These are phyloP conservation scores for Caenorhabditis latens DNA, from an alignment of 1,140 invertebrate genomes.

Conservation along the genomic window DNA sequence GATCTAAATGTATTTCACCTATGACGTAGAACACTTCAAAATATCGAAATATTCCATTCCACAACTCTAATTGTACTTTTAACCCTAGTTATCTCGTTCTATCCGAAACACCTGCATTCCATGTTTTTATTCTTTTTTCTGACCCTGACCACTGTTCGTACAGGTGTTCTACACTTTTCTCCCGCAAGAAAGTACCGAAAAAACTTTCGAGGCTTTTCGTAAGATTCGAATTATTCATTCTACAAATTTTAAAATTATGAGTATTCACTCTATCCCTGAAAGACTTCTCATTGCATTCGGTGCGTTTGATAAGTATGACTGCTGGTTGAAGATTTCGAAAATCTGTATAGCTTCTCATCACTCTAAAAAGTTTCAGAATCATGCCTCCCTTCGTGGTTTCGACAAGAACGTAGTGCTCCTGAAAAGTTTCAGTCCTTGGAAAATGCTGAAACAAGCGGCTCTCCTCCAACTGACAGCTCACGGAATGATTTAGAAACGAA, in stretches of 20 bases:
- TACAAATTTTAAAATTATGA: background rate
- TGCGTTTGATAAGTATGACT: background rate
- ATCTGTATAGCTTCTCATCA: background rate
- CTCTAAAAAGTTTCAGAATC: conserved; percentile 35
- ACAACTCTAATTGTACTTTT: background rate
- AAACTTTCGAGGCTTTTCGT: background rate
- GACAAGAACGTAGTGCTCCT: conserved; percentile 33
- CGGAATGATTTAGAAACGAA: conserved; percentile 10
- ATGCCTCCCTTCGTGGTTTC: conserved; percentile 39
- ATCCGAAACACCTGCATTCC: background rate
- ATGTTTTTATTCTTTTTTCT: conserved; percentile 30
- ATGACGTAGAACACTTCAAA: no score
- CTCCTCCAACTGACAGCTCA: background rate
- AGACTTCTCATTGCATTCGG: conserved; percentile 24
- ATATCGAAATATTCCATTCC: no score
- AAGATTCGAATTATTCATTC: background rate
- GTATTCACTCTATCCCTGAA: background rate
- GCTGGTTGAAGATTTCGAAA: no score
- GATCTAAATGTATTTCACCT: no score
- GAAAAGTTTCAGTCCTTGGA: conserved; percentile 16
- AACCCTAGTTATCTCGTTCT: background rate
- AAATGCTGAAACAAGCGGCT: conserved; percentile 11
- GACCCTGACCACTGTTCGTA: conserved; percentile 47
- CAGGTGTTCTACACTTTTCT: conserved; percentile 26
- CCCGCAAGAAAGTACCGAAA: background rate